Percentiles rank a stretch among this genome's conserved stretches.
These are phyloP conservation scores for Benthosema pterotum DNA, from an alignment of 2,797 vertebrate species.

Conservation along the genomic window DNA sequence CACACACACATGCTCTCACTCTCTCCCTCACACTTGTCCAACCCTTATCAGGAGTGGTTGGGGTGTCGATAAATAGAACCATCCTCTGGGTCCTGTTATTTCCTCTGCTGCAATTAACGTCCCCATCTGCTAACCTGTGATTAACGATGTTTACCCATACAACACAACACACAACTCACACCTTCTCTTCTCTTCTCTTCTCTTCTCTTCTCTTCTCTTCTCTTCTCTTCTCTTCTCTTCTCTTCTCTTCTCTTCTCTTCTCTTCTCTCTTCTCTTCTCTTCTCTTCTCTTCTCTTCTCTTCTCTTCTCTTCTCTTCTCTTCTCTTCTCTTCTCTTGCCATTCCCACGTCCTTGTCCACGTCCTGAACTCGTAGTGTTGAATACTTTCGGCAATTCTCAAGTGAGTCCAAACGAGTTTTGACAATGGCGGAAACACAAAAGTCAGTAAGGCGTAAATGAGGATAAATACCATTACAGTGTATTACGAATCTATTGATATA, in stretches of 20 bases:
- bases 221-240: constrained; percentile 36
- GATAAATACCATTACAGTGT: too few species aligned
- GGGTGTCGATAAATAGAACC: constrained; percentile 87
- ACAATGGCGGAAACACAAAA: not conserved
- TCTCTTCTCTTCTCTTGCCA: too few species aligned
- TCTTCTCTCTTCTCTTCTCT: too few species aligned
- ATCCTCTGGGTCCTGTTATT: constrained; percentile 89
- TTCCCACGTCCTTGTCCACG: too few species aligned
- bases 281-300: too few species aligned
- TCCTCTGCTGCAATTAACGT: constrained; percentile 92
- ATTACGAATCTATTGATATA: too few species aligned
- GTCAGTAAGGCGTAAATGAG: not conserved
- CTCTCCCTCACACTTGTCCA: constrained; percentile 1
- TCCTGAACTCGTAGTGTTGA: too few species aligned
- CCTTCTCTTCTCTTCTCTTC: constrained; percentile 47
- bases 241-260: constrained; percentile 9
- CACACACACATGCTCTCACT: not conserved
- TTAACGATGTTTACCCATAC: constrained; percentile 92
- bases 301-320: too few species aligned
- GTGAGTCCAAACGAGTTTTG: not conserved
- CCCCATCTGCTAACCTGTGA: constrained; percentile 93
- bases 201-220: too few species aligned
- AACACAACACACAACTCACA: constrained; percentile 64
- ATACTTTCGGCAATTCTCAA: not conserved
- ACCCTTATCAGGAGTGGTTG: constrained; percentile 60